Evolutionary conservation across 2,113 vertebrate species (phyloP).

Genomic region (Hoplias malabaricus): DNA sequence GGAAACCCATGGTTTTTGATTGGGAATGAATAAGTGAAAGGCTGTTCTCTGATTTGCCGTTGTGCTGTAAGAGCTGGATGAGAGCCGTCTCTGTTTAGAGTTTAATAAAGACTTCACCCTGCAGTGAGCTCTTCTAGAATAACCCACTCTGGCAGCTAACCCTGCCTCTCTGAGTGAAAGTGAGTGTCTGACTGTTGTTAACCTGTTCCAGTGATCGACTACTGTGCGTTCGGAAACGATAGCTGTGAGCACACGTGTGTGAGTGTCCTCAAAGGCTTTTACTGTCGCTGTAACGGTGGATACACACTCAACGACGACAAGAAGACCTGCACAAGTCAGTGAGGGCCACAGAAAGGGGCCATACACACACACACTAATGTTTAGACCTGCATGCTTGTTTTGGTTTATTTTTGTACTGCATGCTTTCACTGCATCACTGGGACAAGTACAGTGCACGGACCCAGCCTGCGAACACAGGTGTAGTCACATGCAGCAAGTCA

Average conservation of each 20-base stretch:
- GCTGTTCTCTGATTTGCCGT: too few relatives aligned
- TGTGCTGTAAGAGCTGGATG: too few relatives aligned
- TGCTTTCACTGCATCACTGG: neutral
- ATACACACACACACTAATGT: neutral
- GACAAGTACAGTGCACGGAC: neutral
- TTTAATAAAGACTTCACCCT: too few relatives aligned
- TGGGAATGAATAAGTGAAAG: too few relatives aligned
- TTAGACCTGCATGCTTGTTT: neutral
- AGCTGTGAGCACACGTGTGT: conserved; percentile 85
- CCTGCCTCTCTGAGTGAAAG: too few relatives aligned
- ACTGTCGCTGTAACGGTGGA: conserved; percentile 77
- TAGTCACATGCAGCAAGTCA: neutral
- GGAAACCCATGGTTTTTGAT: too few relatives aligned
- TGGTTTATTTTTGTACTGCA: neutral
- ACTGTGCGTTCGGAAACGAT: conserved; percentile 80
- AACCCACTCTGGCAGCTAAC: too few relatives aligned
- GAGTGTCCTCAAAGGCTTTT: conserved; percentile 73
- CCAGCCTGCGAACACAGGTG: neutral
- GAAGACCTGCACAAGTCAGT: conserved; percentile 70
- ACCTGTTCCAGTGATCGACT: conserved; percentile 72
- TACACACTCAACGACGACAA: conserved; percentile 81
- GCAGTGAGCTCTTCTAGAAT: too few relatives aligned
- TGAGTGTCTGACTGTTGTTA: neutral
- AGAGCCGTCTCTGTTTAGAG: too few relatives aligned
- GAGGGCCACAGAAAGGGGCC: neutral